Base-by-base conservation (phyloP, 2,888 invertebrate genomes). In the Chelonus formosanus region DNA sequence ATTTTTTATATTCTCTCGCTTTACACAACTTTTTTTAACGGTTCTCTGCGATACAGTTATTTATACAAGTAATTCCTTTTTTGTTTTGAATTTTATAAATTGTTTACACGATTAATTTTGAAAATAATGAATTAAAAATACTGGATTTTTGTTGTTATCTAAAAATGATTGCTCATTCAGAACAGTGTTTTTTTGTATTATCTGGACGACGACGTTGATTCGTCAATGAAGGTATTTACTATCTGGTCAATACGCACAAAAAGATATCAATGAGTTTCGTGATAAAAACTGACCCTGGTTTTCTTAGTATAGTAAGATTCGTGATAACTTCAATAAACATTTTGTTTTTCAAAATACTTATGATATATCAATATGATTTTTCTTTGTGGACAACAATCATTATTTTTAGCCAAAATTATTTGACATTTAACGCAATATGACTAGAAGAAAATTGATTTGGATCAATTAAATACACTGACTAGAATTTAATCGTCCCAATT, bases 181-280 rank as follows among this genome's bases (percentile, higher is more conserved):
- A 20, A 35, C 31, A 10, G 10, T 10, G 5, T 34, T 63, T 20
- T 35, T 52, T 43, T 52, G 6, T 6, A 40, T 6, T 40, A 40
- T 40, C 40, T 5, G 40, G 6, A 2, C 52, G 50, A 44, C 58
- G 50, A 52, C 48, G 4, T 65, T 59, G 67, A 55, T 65, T 64
- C 68, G 72, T 74, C 74, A 74, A 74, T 71, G 74, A 73, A 74
- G 71, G 69, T 73, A 70, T 73, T 74, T 71, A 74, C 73, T 71
- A 74, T 71, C 72, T 20, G 67, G 68, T 69, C 66, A 65, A 68
- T 70, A 66, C 67, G 67, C 66, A 45, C 65, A 61, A 20, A 63
- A 50, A 62, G 71, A 70, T 70, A 73, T 73, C 71, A 73, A 73
- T 73, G 71, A 58, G 66, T 59, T 36, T 58, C 53, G 56, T 56